These are phyloP conservation scores for Sylvia atricapilla DNA, from an alignment of 2,113 vertebrate genomes.

Conservation along the genomic window DNA sequence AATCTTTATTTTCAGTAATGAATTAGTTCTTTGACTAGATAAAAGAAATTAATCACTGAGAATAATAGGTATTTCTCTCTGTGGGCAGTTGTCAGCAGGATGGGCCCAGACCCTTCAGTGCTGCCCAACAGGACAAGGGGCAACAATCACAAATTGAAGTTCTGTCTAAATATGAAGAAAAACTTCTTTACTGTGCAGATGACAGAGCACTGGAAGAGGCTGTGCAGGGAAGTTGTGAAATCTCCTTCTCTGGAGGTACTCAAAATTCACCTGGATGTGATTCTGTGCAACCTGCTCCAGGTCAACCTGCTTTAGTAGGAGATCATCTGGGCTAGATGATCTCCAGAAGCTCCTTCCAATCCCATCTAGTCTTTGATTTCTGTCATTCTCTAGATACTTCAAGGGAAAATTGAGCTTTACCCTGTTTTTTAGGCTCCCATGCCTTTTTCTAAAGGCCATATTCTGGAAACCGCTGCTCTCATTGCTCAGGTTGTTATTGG, in stretches of 20 bases:
- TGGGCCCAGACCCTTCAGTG: neutral
- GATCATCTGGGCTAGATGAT: neutral
- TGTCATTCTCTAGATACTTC: neutral
- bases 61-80: neutral
- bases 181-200: neutral
- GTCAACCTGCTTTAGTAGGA: neutral
- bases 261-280: neutral
- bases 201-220: neutral
- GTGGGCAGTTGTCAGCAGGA: neutral
- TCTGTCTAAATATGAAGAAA: neutral
- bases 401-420: neutral
- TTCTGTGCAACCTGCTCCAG: neutral
- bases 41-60: neutral
- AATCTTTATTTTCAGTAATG: neutral
- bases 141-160: neutral
- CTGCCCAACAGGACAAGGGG: neutral
- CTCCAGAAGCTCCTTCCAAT: neutral
- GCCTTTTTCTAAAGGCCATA: neutral
- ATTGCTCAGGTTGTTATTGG: neutral
- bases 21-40: neutral
- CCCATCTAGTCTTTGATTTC: neutral
- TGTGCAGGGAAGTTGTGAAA: neutral
- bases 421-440: neutral
- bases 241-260: neutral
- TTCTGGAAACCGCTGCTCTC: neutral